Evolutionary conservation across 1,140 invertebrate species (phyloP).

Genomic region (Cyrtorhinus lividipennis): DNA sequence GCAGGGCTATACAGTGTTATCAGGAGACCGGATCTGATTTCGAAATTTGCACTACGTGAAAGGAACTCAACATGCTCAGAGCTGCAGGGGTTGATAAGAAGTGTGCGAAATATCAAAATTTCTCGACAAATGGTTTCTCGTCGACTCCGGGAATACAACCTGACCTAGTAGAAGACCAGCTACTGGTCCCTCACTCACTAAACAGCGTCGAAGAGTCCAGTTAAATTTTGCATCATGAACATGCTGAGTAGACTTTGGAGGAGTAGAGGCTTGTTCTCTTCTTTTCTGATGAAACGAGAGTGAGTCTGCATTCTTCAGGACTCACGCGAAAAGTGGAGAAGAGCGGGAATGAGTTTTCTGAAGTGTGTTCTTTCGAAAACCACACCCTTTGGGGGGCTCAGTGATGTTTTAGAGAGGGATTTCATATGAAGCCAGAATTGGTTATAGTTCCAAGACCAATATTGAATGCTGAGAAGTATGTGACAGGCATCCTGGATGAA

Average conservation of each 20-base stretch:
- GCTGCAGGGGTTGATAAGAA: slow-evolving; percentile 2
- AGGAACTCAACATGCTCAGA: not conserved
- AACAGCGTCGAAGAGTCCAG: too few relatives aligned
- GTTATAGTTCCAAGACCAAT: not conserved
- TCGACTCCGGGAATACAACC: too few relatives aligned
- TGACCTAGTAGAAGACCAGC: too few relatives aligned
- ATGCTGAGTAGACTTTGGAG: not conserved
- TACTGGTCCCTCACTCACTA: too few relatives aligned
- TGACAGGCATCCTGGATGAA: slow-evolving; percentile 1
- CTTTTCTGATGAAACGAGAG: slow-evolving; percentile 13
- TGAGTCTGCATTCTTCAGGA: not conserved
- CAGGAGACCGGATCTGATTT: too few relatives aligned
- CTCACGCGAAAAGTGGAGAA: too few relatives aligned
- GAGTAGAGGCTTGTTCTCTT: not conserved
- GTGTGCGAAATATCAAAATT: not conserved
- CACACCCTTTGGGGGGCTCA: too few relatives aligned
- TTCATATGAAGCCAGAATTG: too few relatives aligned
- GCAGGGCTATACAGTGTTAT: not conserved
- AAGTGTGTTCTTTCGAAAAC: too few relatives aligned
- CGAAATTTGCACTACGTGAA: not conserved
- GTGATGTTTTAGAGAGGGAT: too few relatives aligned
- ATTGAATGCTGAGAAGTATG: not conserved
- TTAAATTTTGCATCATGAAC: not conserved
- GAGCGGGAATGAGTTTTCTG: too few relatives aligned
- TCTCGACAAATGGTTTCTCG: too few relatives aligned